Base-by-base conservation (phyloP, 2,888 invertebrate genomes). In the Drosophila subquinaria region DNA sequence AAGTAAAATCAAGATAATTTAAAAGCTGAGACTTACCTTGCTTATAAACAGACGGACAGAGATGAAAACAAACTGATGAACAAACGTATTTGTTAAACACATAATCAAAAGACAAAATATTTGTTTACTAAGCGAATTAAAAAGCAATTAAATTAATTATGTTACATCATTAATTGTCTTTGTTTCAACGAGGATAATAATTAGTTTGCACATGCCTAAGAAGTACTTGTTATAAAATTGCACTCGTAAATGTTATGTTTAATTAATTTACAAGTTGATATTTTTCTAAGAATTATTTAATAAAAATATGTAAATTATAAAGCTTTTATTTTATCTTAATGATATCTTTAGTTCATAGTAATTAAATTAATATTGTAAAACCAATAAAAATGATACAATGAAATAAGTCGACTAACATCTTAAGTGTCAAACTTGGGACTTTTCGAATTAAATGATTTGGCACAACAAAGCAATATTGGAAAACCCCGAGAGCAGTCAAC, bases 391-490 rank as follows among this genome's bases (percentile, higher is more conserved):
- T 3, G 11, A 15, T 47, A 0, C 11, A 47, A 20, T 33, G 13
- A 35, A 47, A 13, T 47, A 15, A 30, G 53, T 53, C 60, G 17
- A 2, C 47, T 17, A 15, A 45, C 62, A 69, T 60, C 48, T 64
- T 30, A 59, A 77, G 63, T 82, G 78, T 48, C 65, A 53, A 61
- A 67, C 55, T 68, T 66, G 67, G 50, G 72, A 77, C 77, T 74
- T 69, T 20, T 10, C 35, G 40, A 53, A 43, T 33, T 13, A 60
- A 50, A 23, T 27, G n/a, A 35, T 17, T 52, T 36, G 10, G 52
- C 36, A 42, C 9, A 42, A 53, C 47, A 63, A 51, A 52, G 43
- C 65, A 51, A 70, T 65, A 70, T 59, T 15, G 65, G 30, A 36
- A 60, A 35, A 35, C 17, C 23, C 51, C 38, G 36, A 33, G n/a